A percentile compares a stretch with the other conserved stretches of the same genome.
Conservation (phyloP, 2,113 vertebrate species). For the Tenrec ecaudatus region DNA sequence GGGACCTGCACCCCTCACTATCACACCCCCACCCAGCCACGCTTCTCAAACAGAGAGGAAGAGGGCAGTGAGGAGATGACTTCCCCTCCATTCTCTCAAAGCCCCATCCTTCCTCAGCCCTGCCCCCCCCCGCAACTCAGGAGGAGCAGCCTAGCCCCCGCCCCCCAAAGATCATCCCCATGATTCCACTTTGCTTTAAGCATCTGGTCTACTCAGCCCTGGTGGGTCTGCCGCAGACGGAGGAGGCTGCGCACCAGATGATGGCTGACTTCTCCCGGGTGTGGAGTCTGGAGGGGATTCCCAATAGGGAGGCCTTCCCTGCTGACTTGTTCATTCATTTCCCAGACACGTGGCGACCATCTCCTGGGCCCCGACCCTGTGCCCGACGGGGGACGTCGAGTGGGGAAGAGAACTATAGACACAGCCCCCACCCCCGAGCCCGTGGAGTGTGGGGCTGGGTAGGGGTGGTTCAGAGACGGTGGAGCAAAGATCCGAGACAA, state of each 20-base stretch:
- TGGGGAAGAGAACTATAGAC: too few species aligned
- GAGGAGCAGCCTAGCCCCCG: constrained; percentile 24
- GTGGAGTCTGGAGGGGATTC: constrained; percentile 15
- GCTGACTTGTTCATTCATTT: not conserved
- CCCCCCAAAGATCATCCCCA: constrained; percentile 62
- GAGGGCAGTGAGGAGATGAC: constrained; percentile 31
- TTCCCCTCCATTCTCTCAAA: not conserved
- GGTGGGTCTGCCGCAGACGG: constrained; percentile 67
- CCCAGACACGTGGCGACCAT: constrained; percentile 33
- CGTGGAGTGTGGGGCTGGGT: not conserved
- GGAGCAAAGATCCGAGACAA: not conserved
- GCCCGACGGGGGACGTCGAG: not conserved
- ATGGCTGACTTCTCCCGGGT: constrained; percentile 76
- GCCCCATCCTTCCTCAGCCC: not conserved
- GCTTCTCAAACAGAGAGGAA: constrained; percentile 55
- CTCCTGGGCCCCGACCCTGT: not conserved
- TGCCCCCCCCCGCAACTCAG: not conserved
- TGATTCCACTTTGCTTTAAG: constrained; percentile 78
- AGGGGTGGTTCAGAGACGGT: rapidly evolving
- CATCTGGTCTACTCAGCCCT: constrained; percentile 64
- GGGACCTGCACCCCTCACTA: not conserved
- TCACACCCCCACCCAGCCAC: not conserved
- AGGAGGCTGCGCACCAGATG: constrained; percentile 77
- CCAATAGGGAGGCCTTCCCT: constrained; percentile 23
- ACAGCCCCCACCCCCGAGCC: rapidly evolving